Base-by-base conservation (phyloP, 2,888 invertebrate genomes). In the Eupithecia abbreviata region DNA sequence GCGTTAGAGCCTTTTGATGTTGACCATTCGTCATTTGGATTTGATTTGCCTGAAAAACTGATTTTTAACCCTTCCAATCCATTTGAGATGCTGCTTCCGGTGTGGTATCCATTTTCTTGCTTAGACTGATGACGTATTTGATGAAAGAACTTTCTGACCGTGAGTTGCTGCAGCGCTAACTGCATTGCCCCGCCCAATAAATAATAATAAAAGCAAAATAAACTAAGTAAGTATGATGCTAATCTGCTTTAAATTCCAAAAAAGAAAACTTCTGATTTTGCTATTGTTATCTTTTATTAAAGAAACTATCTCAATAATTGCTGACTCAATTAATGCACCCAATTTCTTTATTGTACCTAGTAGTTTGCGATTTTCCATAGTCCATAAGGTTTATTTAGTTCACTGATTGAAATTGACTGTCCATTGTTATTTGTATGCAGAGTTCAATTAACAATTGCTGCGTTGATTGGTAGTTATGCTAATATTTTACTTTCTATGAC, bases 341-440 rank as follows among this genome's bases (percentile, higher is more conserved):
- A 72, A 65, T 74, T 77, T 69, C 43, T 78, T 87, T 87, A 87
- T 85, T 73, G 81, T 80, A 30, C 30, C 30, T 30, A 74, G 84
- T 86, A 80, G 84, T 90, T 90, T 88, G 86, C 88, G 77, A 90
- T 90, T 90, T 85, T 85, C 75, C 86, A 89, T 86, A 89, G 88
- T 82, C 84, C 80, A 85, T 90, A 86, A 88, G 2, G 10, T 86
- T 82, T 83, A 83, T 83, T 87, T 85, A 83, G 79, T 77, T 82
- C 83, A 80, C 79, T 74, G 74, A 78, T 76, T 83, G 75, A 77
- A 80, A 74, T 77, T 78, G 77, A 79, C 72, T 79, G 77, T 82
- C 82, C 80, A 86, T 86, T 87, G 86, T 86, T 83, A 84, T 84
- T 81, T 78, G 84, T 77, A 73, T 69, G 58, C 71, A 73, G 75